Conservation (phyloP, 2,888 invertebrate species). For the Chymomyza amoena region DNA sequence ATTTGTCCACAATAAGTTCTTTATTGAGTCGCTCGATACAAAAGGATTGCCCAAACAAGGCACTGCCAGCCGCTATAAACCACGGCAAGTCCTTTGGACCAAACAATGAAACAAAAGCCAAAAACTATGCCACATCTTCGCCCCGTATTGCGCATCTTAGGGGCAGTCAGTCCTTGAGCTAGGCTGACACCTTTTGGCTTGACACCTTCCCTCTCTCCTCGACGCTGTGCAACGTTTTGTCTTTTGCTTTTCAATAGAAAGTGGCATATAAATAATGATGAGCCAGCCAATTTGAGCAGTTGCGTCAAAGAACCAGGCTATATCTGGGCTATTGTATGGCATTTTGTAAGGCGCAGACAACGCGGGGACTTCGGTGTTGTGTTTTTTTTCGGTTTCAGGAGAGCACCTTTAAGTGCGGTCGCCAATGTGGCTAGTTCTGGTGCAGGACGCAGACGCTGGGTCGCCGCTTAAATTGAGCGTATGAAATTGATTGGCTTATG, state of each 20-base stretch:
- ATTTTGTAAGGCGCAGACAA: conserved; percentile 26
- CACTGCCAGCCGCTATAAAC: conserved; percentile 57
- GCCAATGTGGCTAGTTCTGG: conserved; percentile 52
- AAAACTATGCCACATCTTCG: conserved; percentile 64
- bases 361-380: conserved; percentile 30
- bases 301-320: conserved; percentile 51
- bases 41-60: conserved; percentile 52
- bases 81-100: conserved; percentile 50
- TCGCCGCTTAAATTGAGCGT: conserved; percentile 69
- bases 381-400: neutral
- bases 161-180: conserved; percentile 39
- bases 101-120: conserved; percentile 29
- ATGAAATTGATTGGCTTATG: conserved; percentile 67
- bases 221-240: conserved; percentile 18
- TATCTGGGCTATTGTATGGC: conserved; percentile 40
- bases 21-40: conserved; percentile 69
- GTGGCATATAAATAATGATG: conserved; percentile 68
- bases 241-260: conserved; percentile 51
- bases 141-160: conserved; percentile 45
- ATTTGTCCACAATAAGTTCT: conserved; percentile 76
- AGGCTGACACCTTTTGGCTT: conserved; percentile 58
- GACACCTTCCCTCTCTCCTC: conserved; percentile 64
- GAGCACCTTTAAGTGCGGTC: conserved; percentile 56
- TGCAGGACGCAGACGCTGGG: conserved; percentile 52
- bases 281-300: conserved; percentile 66